Percentiles rank a stretch among this genome's conserved stretches.
Evolutionary conservation across 2,888 invertebrate species (phyloP).

Genomic region (Hermaeophaga mercurialis): DNA sequence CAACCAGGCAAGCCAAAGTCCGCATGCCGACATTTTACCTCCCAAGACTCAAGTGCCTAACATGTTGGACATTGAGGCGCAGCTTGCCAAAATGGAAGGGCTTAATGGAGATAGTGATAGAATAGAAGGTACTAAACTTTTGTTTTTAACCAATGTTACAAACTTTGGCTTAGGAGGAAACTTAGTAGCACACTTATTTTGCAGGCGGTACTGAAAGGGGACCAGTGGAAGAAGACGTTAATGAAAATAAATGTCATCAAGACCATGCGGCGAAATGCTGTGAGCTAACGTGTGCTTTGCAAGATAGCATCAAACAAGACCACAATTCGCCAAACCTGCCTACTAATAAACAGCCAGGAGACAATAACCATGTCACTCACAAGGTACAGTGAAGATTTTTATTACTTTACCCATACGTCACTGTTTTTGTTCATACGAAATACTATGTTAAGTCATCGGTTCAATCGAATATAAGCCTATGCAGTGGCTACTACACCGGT

Average conservation of each 20-base stretch:
- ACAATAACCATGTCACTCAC: conserved; percentile 43
- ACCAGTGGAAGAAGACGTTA: conserved; percentile 47
- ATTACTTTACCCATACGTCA: too few species aligned
- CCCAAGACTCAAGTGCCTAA: conserved; percentile 58
- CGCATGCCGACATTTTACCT: conserved; percentile 57
- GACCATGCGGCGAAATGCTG: conserved; percentile 51
- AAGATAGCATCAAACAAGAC: conserved; percentile 49
- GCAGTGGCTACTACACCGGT: too few species aligned
- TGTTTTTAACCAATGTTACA: too few species aligned
- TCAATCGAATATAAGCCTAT: too few species aligned
- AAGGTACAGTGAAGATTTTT: too few species aligned
- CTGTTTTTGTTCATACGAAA: too few species aligned
- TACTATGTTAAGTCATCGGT: too few species aligned
- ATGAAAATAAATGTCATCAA: conserved; percentile 50
- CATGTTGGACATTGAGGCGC: conserved; percentile 71
- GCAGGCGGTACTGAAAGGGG: conserved; percentile 9
- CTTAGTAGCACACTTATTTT: too few species aligned
- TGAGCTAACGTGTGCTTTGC: conserved; percentile 51
- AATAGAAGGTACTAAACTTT: conserved; percentile 26
- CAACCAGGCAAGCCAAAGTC: conserved; percentile 71
- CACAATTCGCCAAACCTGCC: conserved; percentile 29
- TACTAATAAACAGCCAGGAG: conserved; percentile 39
- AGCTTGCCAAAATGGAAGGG: conserved; percentile 72
- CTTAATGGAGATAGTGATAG: conserved; percentile 48
- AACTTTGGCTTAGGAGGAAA: too few species aligned